A percentile compares a stretch with the other conserved stretches of the same genome.
These are phyloP conservation scores for Euschistus heros DNA, from an alignment of 1,140 invertebrate species.

Conservation along the genomic window DNA sequence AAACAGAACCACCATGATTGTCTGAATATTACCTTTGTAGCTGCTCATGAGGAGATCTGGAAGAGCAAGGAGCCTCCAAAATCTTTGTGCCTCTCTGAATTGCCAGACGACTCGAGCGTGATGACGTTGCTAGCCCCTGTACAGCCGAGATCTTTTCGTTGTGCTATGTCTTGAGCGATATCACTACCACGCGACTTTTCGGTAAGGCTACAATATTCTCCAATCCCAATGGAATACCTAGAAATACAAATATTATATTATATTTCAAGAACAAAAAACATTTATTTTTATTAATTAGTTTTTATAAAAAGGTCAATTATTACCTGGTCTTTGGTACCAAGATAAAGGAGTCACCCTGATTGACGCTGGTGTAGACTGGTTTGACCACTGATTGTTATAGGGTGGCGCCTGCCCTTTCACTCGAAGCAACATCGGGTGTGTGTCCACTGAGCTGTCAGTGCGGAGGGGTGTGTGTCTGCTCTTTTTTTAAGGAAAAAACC, in stretches of 20 bases:
- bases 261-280: too few species aligned
- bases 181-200: constrained; percentile 73
- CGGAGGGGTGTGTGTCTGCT: constrained; percentile 34
- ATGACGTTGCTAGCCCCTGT: constrained; percentile 49
- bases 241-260: constrained; percentile 14
- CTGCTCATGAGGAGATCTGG: constrained; percentile 40
- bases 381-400: constrained; percentile 75
- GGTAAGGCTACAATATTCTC: constrained; percentile 80
- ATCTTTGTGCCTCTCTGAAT: constrained; percentile 43
- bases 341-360: constrained; percentile 80
- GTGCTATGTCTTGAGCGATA: constrained; percentile 61
- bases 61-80: constrained; percentile 62
- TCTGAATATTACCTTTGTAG: constrained; percentile 34
- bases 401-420: constrained; percentile 76
- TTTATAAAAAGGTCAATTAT: too few species aligned
- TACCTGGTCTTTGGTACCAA: constrained; percentile 63
- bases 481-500: constrained; percentile 62
- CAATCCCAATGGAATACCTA: constrained; percentile 69
- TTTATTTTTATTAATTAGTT: too few species aligned
- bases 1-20: not conserved
- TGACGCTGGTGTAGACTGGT: constrained; percentile 61
- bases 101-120: constrained; percentile 50
- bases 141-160: constrained; percentile 76
- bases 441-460: constrained; percentile 33
- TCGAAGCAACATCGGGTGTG: constrained; percentile 55